phyloP scores from a whole-genome alignment of 2,113 vertebrate genomes.

The Hippolais icterina region DNA sequence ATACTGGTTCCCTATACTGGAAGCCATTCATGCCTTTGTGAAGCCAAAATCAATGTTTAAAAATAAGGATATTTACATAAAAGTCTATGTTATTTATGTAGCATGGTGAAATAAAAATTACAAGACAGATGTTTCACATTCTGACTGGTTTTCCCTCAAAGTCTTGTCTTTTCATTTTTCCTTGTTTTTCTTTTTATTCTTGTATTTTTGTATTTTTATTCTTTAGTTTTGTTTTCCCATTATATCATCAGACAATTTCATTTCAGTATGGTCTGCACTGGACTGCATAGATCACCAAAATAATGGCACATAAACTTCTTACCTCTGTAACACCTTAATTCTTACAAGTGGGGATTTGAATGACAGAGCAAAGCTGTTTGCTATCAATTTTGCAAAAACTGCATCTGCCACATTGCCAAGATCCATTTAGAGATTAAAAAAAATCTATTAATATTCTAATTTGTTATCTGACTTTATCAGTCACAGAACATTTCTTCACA shows the following conservation, averaged over 20 bases:
- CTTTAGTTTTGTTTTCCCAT: not conserved
- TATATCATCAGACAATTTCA: constrained; percentile 49
- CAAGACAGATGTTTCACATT: not conserved
- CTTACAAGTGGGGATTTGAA: constrained; percentile 70
- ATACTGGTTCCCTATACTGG: not conserved
- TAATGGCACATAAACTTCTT: constrained; percentile 58
- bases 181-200: not conserved
- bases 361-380: constrained; percentile 72
- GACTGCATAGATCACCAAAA: constrained; percentile 44
- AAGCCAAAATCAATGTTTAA: constrained; percentile 50
- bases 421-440: constrained; percentile 59
- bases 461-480: constrained; percentile 66
- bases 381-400: constrained; percentile 72
- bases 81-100: constrained; percentile 49
- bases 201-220: not conserved
- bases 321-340: constrained; percentile 49
- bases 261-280: constrained; percentile 37
- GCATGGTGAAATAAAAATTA: constrained; percentile 1
- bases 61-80: constrained; percentile 25
- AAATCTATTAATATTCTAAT: constrained; percentile 73
- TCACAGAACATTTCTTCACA: constrained; percentile 47
- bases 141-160: not conserved
- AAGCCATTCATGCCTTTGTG: not conserved
- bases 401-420: constrained; percentile 66
- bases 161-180: not conserved